Base-by-base conservation (phyloP, 2,888 invertebrate genomes). In the Drosophila planitibia region DNA sequence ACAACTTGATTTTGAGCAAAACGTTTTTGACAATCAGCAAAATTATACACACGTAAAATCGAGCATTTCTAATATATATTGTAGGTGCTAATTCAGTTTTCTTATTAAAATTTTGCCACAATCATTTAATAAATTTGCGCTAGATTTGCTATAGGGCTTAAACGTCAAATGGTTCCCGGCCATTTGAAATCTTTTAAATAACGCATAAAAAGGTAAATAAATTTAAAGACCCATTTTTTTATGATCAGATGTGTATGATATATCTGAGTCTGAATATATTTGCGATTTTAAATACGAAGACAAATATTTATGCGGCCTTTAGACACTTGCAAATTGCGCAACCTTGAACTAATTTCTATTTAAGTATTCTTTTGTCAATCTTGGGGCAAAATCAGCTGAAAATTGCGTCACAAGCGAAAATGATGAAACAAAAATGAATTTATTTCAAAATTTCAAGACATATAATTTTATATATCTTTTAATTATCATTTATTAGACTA, bases 291-390 rank as follows among this genome's bases (percentile, higher is more conserved):
- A 64, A 70, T 70, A 55, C 37, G 33, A 57, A 57, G 28, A 62
- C 35, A 59, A 54, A 67, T 47, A 55, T 32, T 63, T 58, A 35
- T 65, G 67, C 49, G 64, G 68, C 63, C 70, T 64, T 75, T 58
- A 33, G 75, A 77, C 68, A 74, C 68, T 82, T 78, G 87, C 87
- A 76, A 88, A 86, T 89, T 79, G 76, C 47, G 44, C 74, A 86
- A 83, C 88, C 88, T 89, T 89, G 88, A 89, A 89, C 91, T 76
- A 91, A 89, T 85, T 89, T 91, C 76, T 81, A 82, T 89, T 86
- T 89, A 74, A 89, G 76, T 85, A 80, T 71, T 75, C 64, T 82
- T 74, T 83, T 88, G 75, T 81, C 77, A 74, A 78, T 52, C 67
- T 73, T 70, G 53, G 33, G 35, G 54, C 68, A 58, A 57, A 69